A percentile compares a stretch with the other conserved stretches of the same genome.
phyloP scores from a whole-genome alignment of 2,797 vertebrate genomes.

The Sebastes vulpes region DNA sequence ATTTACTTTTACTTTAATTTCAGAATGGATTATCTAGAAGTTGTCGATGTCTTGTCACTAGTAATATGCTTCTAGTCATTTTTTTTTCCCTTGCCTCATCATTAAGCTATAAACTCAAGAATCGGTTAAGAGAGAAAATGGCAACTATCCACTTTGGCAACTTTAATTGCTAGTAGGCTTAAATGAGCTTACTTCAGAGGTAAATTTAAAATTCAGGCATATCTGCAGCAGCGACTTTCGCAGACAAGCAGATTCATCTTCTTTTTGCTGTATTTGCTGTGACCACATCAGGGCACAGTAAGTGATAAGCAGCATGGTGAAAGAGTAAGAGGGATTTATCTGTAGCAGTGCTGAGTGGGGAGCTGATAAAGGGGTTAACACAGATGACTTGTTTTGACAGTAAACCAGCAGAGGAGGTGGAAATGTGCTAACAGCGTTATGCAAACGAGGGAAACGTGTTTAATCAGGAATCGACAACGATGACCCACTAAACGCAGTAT shows the following conservation, averaged over 20 bases:
- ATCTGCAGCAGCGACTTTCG: slow-evolving; percentile 57
- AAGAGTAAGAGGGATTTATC: slow-evolving; percentile 78
- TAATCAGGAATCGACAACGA: slow-evolving; percentile 50
- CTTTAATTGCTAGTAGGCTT: slow-evolving; percentile 60
- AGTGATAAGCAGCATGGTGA: slow-evolving; percentile 76
- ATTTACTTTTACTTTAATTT: not conserved
- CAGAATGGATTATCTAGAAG: not conserved
- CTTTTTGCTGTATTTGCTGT: slow-evolving; percentile 75
- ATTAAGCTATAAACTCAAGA: slow-evolving; percentile 23
- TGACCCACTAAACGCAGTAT: slow-evolving; percentile 45
- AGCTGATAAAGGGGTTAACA: slow-evolving; percentile 70
- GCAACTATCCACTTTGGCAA: slow-evolving; percentile 49
- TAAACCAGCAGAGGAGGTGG: slow-evolving; percentile 43
- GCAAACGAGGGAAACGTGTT: slow-evolving; percentile 43
- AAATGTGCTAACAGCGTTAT: slow-evolving; percentile 54
- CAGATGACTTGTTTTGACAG: slow-evolving; percentile 79
- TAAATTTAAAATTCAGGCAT: slow-evolving; percentile 64
- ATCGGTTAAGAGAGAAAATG: slow-evolving; percentile 28
- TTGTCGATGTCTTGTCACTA: not conserved
- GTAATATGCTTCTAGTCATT: not conserved
- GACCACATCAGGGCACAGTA: slow-evolving; percentile 74
- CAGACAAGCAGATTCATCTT: slow-evolving; percentile 72
- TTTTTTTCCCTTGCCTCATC: not conserved
- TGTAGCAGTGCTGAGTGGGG: slow-evolving; percentile 74
- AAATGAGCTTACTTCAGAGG: slow-evolving; percentile 58